phyloP scores from a whole-genome alignment of 2,797 vertebrate species.

The Darevskia nairensis region DNA sequence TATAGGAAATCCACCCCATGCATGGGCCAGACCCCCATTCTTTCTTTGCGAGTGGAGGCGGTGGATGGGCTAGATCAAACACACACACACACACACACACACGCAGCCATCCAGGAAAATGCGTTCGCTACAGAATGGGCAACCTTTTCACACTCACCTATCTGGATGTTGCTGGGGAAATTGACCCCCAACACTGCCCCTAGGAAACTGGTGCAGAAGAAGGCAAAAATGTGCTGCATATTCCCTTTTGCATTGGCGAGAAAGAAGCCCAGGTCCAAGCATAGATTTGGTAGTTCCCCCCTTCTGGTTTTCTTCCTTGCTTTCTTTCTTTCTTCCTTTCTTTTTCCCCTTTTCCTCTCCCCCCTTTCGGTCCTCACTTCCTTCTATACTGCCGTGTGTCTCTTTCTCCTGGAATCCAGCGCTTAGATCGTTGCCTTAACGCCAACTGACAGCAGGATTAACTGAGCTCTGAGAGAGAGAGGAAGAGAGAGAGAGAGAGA shows the following conservation, averaged over 20 bases:
- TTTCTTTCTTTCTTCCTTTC: conserved; percentile 67
- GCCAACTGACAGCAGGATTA: conserved; percentile 82
- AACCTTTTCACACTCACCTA: conserved; percentile 87
- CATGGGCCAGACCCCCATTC: not conserved
- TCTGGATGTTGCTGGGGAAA: conserved; percentile 99
- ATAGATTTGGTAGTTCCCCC: conserved; percentile 82
- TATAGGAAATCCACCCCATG: conserved; percentile 29
- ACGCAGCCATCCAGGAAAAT: not conserved
- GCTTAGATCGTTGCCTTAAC: conserved; percentile 83
- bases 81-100: not conserved
- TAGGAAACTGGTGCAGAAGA: conserved; percentile 98
- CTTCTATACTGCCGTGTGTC: conserved; percentile 67
- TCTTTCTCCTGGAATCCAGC: conserved; percentile 74
- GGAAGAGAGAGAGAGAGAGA: conserved; percentile 47
- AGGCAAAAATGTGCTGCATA: conserved; percentile 98
- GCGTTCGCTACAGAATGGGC: not conserved
- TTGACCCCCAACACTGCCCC: conserved; percentile 97
- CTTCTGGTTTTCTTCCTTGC: conserved; percentile 59
- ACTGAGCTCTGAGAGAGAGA: conserved; percentile 80
- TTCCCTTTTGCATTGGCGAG: conserved; percentile 99
- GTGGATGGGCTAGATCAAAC: not conserved
- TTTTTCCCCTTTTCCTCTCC: conserved; percentile 69
- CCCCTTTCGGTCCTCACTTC: conserved; percentile 71
- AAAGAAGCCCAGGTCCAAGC: conserved; percentile 91
- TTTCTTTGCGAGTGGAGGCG: conserved; percentile 21